Evolutionary conservation across 2,888 invertebrate species (phyloP), one percentile per base, ranked within the genome.

Genomic region (Chironomus riparius): DNA sequence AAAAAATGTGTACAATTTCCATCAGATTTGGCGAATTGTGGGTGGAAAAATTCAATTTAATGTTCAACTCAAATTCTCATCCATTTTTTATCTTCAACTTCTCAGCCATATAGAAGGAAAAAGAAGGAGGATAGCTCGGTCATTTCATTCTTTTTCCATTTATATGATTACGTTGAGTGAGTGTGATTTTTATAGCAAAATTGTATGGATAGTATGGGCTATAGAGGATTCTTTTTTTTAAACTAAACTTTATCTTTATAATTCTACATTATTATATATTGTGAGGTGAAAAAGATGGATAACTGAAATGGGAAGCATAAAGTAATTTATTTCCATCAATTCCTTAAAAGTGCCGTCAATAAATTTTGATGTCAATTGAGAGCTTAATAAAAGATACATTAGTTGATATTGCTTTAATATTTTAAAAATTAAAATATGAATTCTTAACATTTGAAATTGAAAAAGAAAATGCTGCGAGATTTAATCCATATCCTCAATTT

Each of bases 51-150:
- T 73, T 74, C 74, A 74, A 74, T 74, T 74, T 74, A 74, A 74
- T 68, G 74, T 74, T 74, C 74, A 74, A 74, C 74, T 74, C 74
- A 74, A 74, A 68, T 74, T 74, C 74, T 47, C 74, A 68, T 74
- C 74, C 74, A 74, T 74, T 74, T 74, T 73, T 74, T 74, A 74
- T 74, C 74, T 74, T 24, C 47, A 15, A 18, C 74, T 74, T 74
- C 74, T 62, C 74, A 74, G 74, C 50, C 48, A 68, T 62, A 48
- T 62, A 74, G 21, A 65, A 24, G 13, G 3, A 13, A 65, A 22
- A 65, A 21, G 24, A 24, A 13, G 21, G 65, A 21, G 13, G 24
- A 13, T 24, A 13, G 21, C 21, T 24, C 21, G 65, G 65, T 24
- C 22, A 24, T 47, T 38, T 74, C 65, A 68, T 74, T 74, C 62